Conservation (phyloP, 1,140 invertebrate species). For the Lysiphlebus fabarum region DNA sequence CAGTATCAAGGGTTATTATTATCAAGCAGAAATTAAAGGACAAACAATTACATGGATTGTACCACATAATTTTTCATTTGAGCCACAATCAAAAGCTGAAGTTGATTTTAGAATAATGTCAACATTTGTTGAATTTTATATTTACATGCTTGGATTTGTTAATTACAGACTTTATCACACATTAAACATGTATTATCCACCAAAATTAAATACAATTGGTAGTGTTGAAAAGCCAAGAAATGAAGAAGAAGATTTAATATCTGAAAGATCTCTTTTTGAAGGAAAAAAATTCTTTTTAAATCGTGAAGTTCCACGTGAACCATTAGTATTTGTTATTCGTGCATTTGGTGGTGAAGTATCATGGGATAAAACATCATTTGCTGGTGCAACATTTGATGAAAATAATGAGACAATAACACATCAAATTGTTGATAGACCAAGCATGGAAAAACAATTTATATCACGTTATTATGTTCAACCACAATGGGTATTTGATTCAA, state of each 20-base stretch:
- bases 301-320: conserved; percentile 85
- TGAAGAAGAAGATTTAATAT: conserved; percentile 70
- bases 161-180: conserved; percentile 89
- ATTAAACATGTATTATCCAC: conserved; percentile 93
- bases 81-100: conserved; percentile 75
- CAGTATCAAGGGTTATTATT: conserved; percentile 98
- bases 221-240: conserved; percentile 60
- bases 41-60: conserved; percentile 96
- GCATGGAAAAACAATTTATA: conserved; percentile 76
- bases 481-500: conserved; percentile 97
- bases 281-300: conserved; percentile 92
- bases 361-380: conserved; percentile 85
- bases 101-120: conserved; percentile 98
- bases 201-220: conserved; percentile 67
- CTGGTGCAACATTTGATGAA: conserved; percentile 87
- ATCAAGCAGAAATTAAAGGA: conserved; percentile 94
- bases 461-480: conserved; percentile 97
- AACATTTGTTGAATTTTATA: conserved; percentile 97
- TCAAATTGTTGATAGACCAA: conserved; percentile 93
- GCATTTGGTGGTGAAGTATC: conserved; percentile 94
- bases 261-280: conserved; percentile 84
- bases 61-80: conserved; percentile 84
- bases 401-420: conserved; percentile 92
- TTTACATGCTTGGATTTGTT: conserved; percentile 89
- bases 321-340: conserved; percentile 76